phyloP scores from a whole-genome alignment of 2,797 vertebrate genomes.

The Netta rufina region DNA sequence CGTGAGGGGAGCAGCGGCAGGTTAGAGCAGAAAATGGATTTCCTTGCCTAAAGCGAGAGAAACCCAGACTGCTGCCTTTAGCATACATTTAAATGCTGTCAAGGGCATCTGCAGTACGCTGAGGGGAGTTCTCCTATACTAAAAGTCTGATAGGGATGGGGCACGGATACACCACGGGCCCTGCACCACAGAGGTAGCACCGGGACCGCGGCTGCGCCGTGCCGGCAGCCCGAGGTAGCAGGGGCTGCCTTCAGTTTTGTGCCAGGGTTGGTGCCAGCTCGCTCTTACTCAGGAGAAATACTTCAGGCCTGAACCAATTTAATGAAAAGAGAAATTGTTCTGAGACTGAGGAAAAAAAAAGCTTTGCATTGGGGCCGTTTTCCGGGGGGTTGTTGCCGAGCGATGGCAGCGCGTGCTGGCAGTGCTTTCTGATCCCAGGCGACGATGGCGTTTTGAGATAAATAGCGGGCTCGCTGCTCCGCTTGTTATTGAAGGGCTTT shows the following conservation, averaged over 20 bases:
- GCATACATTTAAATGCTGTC: conserved; percentile 35
- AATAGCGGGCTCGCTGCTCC: conserved; percentile 18
- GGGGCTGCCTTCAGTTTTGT: background rate
- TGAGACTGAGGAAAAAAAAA: background rate
- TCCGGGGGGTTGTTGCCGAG: background rate
- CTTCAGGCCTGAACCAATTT: conserved; percentile 4
- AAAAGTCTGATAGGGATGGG: background rate
- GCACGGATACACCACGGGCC: background rate
- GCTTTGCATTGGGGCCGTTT: background rate
- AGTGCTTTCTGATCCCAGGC: conserved; percentile 35
- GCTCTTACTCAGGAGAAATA: conserved; percentile 13
- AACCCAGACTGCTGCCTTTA: conserved; percentile 32
- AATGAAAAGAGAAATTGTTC: conserved; percentile 42
- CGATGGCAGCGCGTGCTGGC: background rate
- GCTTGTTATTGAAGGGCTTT: conserved; percentile 46
- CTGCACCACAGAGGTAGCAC: rapidly evolving
- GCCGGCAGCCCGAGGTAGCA: background rate
- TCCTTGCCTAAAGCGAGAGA: conserved; percentile 33
- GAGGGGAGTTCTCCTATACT: background rate
- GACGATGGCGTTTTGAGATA: conserved; percentile 54
- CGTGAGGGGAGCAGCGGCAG: background rate
- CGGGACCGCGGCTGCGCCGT: background rate
- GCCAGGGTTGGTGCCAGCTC: background rate
- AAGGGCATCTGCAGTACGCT: conserved; percentile 39
- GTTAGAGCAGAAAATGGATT: conserved; percentile 58